Percentiles rank a stretch among this genome's conserved stretches.
Evolutionary conservation across 1,140 invertebrate species (phyloP).

Genomic region (Aporrectodea caliginosa): DNA sequence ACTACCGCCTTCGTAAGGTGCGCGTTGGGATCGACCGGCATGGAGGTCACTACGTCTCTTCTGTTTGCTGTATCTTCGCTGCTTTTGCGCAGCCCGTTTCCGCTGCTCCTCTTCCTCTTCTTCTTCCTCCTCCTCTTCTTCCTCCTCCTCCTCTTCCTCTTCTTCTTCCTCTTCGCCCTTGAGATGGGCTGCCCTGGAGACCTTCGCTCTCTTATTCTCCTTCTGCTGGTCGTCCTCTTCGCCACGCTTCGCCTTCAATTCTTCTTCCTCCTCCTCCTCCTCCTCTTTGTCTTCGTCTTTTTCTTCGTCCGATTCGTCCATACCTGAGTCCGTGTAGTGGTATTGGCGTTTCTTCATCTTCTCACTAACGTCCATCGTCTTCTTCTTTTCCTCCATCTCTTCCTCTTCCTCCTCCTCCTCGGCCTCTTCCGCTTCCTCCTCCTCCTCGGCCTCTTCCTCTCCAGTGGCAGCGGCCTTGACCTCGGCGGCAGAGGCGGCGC

Average conservation of each 20-base stretch:
- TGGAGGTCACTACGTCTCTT: no score
- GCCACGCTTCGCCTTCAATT: background rate
- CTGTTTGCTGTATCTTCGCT: no score
- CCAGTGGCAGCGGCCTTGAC: background rate
- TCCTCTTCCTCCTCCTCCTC: background rate
- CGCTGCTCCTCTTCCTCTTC: background rate
- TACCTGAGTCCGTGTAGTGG: no score
- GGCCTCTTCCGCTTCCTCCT: background rate
- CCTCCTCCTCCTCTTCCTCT: background rate
- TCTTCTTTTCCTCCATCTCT: background rate
- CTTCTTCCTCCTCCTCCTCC: background rate
- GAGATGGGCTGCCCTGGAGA: background rate
- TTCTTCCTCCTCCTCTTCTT: background rate
- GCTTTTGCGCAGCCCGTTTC: background rate
- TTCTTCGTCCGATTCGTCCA: background rate
- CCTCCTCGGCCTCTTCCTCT: background rate
- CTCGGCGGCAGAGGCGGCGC: no score
- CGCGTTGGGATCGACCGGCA: no score
- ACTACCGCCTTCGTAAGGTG: no score
- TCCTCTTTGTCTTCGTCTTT: background rate
- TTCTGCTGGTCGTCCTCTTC: background rate
- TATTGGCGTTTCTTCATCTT: no score
- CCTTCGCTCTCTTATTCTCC: background rate
- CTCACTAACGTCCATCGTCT: no score
- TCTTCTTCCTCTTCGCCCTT: background rate